Evolutionary conservation across 2,888 invertebrate species (phyloP), one percentile per base, ranked within the genome.

Genomic region (Xestia ashworthii): DNA sequence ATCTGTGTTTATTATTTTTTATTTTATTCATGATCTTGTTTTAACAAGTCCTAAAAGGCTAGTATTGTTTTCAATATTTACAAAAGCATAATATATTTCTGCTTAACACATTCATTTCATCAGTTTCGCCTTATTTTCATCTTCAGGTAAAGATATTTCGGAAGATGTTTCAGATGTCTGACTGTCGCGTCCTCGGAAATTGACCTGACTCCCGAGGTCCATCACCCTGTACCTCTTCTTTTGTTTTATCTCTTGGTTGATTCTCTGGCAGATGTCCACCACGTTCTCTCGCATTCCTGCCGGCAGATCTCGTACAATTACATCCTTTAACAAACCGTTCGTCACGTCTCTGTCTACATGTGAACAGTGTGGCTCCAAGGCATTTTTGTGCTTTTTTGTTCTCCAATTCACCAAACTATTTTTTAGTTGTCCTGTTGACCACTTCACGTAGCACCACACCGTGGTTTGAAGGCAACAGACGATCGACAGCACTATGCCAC

Each of bases 271-370:
- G 38, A 95, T 87, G 48, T 93, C 91, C 5, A 93, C 90, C 3
- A 91, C 84, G 80, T 93, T 95, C 5, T 91, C 90, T 60, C 94
- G 90, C 65, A 95, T 74, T 71, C 95, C 94, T 38, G 95, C 69
- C 3, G 96, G 95, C 73, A 95, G 86, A 73, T 95, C 93, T 65
- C 91, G 92, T 0, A 92, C 89, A 44, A 95, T 92, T 0, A 96
- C 93, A 68, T 95, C 94, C 41, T 89, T 93, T n/a, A 96, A 80
- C 62, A 95, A 87, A 22, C 88, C 86, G 81, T 94, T 92, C 14
- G 90, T 92, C 3, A 94, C 85, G 5, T 93, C 89, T 72, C 83
- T 89, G 48, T 92, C 90, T 1, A 91, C 82, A 5, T 22, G 62
- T 5, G 88, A 87, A 32, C 66, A 60, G 81, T 78, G 5, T 14